These are phyloP conservation scores for Prietella phreatophila DNA, from an alignment of 2,113 vertebrate species.

Conservation along the genomic window DNA sequence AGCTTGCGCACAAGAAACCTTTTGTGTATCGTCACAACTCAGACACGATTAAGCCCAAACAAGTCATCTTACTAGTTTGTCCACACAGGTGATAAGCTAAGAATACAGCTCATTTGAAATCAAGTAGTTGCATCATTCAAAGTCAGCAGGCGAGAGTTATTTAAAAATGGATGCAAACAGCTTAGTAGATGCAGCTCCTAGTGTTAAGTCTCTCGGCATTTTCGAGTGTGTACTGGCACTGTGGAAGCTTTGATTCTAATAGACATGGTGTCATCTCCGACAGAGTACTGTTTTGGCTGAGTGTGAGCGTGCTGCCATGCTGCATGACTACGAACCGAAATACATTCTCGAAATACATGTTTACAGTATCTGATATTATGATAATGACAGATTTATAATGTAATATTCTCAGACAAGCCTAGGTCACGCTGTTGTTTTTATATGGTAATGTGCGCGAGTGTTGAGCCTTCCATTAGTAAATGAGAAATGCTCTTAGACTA, in stretches of 20 bases:
- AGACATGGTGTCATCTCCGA: not conserved
- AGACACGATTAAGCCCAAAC: constrained; percentile 1
- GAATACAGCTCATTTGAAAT: not conserved
- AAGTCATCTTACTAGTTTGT: not conserved
- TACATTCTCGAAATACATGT: not conserved
- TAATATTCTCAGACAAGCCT: constrained; percentile 3
- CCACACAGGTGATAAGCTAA: not conserved
- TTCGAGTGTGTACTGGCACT: not conserved
- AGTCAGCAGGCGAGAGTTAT: no score
- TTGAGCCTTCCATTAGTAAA: constrained; percentile 44
- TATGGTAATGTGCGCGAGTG: constrained; percentile 22
- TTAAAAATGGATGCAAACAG: not conserved
- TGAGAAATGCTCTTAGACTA: constrained; percentile 45
- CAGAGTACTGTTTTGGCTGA: constrained; percentile 2
- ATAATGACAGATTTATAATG: constrained; percentile 6
- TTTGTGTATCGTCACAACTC: not conserved
- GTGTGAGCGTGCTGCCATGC: constrained; percentile 16
- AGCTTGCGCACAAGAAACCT: not conserved
- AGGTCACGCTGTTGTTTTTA: not conserved
- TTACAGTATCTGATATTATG: constrained; percentile 28
- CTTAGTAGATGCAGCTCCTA: not conserved
- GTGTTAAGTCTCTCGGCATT: not conserved
- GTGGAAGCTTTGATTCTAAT: not conserved
- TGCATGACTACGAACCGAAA: constrained; percentile 9
- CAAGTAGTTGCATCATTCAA: not conserved